A percentile compares a stretch with the other conserved stretches of the same genome.
Conservation (phyloP, 2,888 invertebrate genomes). For the Nomada fucata region DNA sequence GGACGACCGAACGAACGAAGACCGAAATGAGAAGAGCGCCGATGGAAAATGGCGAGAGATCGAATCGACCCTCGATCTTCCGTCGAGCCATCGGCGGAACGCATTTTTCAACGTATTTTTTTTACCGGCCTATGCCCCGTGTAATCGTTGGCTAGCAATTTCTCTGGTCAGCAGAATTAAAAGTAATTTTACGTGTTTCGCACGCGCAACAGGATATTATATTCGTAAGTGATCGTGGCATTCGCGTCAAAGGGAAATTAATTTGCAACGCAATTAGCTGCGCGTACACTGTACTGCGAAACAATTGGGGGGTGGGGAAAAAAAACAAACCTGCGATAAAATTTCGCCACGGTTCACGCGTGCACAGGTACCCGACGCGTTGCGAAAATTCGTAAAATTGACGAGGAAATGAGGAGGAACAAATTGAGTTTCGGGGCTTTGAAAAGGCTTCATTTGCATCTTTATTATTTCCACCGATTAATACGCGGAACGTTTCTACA, state of each 20-base stretch:
- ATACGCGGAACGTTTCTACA: neutral
- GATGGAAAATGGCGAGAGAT: conserved; percentile 26
- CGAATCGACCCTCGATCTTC: conserved; percentile 51
- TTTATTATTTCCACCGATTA: conserved; percentile 15
- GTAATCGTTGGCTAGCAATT: conserved; percentile 1
- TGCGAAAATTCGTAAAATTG: neutral
- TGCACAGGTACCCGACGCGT: neutral
- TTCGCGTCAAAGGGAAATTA: neutral
- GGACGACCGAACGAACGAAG: conserved; percentile 12
- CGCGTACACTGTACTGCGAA: too few relatives aligned
- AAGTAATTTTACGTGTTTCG: too few relatives aligned
- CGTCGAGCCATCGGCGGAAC: neutral
- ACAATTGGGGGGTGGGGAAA: too few relatives aligned
- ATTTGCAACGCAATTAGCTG: conserved; percentile 1
- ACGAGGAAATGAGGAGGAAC: conserved; percentile 6
- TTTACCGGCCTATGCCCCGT: neutral
- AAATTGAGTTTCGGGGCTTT: conserved; percentile 27
- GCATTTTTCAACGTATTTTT: conserved; percentile 27
- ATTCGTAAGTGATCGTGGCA: neutral
- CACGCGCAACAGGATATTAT: too few relatives aligned
- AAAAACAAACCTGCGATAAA: neutral
- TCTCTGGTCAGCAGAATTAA: neutral
- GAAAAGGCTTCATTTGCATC: conserved; percentile 18
- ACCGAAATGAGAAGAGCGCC: conserved; percentile 10
- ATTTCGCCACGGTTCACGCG: neutral